These are phyloP conservation scores for Aphelocoma californica DNA, from an alignment of 2,797 vertebrate species.

Conservation along the genomic window DNA sequence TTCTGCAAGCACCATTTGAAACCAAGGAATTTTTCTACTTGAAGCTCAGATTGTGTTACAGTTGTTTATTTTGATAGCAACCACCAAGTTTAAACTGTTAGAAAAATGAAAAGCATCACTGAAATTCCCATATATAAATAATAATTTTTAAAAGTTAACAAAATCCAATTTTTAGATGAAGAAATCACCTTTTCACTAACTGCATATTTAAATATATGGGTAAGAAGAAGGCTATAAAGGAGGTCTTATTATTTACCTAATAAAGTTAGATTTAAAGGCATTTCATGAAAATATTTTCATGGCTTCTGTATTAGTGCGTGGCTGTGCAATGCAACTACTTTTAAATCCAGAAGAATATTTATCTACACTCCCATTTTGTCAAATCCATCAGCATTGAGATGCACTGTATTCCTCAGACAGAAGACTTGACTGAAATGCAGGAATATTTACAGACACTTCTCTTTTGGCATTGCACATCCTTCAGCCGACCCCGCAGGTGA, in stretches of 20 bases:
- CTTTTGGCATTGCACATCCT: not conserved
- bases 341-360: not conserved
- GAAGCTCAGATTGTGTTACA: not conserved
- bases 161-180: not conserved
- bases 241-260: not conserved
- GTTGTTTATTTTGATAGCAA: not conserved
- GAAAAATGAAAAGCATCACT: not conserved
- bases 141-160: not conserved
- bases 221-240: not conserved
- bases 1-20: not conserved
- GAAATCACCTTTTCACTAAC: not conserved
- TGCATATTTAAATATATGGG: not conserved
- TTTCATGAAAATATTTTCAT: not conserved
- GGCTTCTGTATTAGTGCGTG: not conserved
- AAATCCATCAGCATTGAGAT: not conserved
- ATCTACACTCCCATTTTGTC: not conserved
- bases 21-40: not conserved
- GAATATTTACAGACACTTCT: not conserved
- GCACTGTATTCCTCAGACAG: not conserved
- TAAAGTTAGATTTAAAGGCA: not conserved
- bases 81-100: not conserved
- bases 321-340: not conserved
- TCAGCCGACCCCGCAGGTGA: accelerated
- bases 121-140: not conserved
- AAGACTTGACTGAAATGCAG: not conserved